Percentiles rank a stretch among this genome's conserved stretches.
Conservation (phyloP, 2,797 vertebrate species). For the Heliangelus exortis region DNA sequence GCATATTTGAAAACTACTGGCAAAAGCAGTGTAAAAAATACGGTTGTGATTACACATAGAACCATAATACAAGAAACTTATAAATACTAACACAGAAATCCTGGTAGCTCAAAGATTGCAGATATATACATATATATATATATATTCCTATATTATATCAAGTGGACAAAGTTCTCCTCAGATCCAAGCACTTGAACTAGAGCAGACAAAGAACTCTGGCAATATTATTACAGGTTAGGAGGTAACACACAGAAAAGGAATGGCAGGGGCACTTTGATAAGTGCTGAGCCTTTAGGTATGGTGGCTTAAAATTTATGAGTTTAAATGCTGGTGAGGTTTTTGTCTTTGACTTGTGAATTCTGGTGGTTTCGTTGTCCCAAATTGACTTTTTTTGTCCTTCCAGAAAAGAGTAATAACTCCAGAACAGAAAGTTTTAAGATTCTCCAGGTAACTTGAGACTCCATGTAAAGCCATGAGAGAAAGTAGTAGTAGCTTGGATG, state of each 20-base stretch:
- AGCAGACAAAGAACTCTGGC: neutral
- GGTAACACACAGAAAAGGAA: neutral
- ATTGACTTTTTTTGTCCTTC: neutral
- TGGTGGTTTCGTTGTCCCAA: neutral
- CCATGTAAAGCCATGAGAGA: neutral
- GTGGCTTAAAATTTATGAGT: neutral
- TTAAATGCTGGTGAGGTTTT: neutral
- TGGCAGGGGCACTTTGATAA: neutral
- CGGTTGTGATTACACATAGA: neutral
- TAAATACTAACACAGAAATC: neutral
- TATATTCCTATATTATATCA: neutral
- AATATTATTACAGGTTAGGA: neutral
- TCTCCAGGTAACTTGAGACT: neutral
- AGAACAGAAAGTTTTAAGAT: neutral
- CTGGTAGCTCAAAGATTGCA: neutral
- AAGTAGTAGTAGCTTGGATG: neutral
- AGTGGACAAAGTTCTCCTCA: neutral
- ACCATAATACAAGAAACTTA: neutral
- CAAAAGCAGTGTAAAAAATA: neutral
- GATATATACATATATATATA: neutral
- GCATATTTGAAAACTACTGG: neutral
- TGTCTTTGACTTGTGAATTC: neutral
- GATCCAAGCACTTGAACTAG: neutral
- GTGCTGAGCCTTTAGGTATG: neutral
- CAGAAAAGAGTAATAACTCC: neutral